Evolutionary conservation across 2,888 invertebrate genomes (phyloP), one percentile per base, ranked within the genome.

Genomic region (Eucera pruinosa): DNA sequence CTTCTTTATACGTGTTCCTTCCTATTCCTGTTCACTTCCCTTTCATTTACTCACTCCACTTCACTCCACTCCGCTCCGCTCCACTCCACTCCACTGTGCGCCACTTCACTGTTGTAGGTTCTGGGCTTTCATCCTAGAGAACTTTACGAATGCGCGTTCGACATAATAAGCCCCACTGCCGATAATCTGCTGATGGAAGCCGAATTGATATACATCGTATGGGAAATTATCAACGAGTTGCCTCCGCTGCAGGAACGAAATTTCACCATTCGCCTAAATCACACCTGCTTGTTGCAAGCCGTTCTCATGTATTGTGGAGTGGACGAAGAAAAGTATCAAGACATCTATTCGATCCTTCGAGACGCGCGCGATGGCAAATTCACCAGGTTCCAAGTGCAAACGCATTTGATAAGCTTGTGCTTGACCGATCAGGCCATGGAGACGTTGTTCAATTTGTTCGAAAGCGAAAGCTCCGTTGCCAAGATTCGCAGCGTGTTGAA

Each of bases 121-220:
- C 92, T 91, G 78, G 97, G 97, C 0, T 96, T 96, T 86, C 97
- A 98, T 92, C 99, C 99, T 0, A 94, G 96, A 78, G 98, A 98
- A 93, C 94, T 97, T 20, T 95, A 96, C 69, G 98, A 98, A 92
- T 98, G 98, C 92, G 97, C 97, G 1, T 98, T 98, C 92, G 99
- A 99, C 92, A 97, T 99, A 74, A 96, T 98, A 36, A 96, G 96
- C 4, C 95, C 97, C 2, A 95, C 94, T 74, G 93, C 95, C 71
- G 95, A 95, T 71, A 95, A 95, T 83, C 93, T 96, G 36, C 94
- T 97, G 92, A 94, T 96, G 0, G 98, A 98, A 89, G 97, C 97
- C 0, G 98, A 99, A 90, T 92, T 98, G 0, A 92, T 98, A 11
- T 95, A 95, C 0, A 94, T 97, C 0, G 95, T 96, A 0, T 95